Evolutionary conservation across 2,113 vertebrate species (phyloP).

Genomic region (Pimephales promelas): DNA sequence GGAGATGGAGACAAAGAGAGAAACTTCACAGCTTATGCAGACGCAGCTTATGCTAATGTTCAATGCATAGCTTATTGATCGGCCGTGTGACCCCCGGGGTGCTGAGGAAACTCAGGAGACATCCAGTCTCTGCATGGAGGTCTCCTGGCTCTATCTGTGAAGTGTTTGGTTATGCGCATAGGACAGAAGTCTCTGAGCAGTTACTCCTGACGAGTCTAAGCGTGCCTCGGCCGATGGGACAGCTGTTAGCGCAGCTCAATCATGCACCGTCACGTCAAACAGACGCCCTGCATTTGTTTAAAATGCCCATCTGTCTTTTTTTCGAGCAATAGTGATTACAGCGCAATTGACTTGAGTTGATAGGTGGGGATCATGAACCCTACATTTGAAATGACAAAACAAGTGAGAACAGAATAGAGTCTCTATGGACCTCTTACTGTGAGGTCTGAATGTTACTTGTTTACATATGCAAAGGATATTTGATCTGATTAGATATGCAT

Average conservation of each 20-base stretch:
- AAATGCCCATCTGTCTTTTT: conserved; percentile 24
- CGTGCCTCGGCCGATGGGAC: not conserved
- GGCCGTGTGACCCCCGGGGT: not conserved
- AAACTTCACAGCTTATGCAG: conserved; percentile 25
- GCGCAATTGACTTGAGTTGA: not conserved
- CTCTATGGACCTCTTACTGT: not conserved
- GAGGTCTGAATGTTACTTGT: too few relatives aligned
- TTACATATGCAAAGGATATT: too few relatives aligned
- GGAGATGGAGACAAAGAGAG: not conserved
- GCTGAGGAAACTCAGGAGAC: conserved; percentile 22
- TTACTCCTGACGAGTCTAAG: conserved; percentile 15
- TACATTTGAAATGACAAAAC: not conserved
- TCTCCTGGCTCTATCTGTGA: not conserved
- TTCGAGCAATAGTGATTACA: conserved; percentile 8
- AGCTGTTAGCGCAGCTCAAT: conserved; percentile 18
- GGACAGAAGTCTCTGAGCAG: conserved; percentile 21
- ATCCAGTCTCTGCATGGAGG: not conserved
- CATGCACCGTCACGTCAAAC: not conserved
- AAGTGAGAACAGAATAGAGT: not conserved
- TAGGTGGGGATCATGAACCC: not conserved
- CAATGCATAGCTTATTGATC: conserved; percentile 28
- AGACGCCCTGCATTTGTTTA: conserved; percentile 14
- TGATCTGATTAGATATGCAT: not conserved
- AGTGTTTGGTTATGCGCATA: conserved; percentile 22
- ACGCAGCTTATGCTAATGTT: conserved; percentile 7